phyloP scores from a whole-genome alignment of 2,888 invertebrate species.

The Eristalis intricaria region DNA sequence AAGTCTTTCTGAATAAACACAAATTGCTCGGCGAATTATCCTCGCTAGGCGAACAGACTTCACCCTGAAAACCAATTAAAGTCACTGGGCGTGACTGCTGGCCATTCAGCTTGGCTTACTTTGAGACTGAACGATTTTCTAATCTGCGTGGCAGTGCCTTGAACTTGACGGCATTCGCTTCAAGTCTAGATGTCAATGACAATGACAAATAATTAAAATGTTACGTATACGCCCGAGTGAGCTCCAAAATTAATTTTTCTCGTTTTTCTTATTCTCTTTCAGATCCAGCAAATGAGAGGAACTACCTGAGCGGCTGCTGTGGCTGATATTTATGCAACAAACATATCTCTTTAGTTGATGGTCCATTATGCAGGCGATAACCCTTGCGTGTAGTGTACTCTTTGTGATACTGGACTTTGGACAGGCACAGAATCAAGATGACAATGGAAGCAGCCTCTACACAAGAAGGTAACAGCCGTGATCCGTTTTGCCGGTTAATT shows the following conservation, averaged over 20 bases:
- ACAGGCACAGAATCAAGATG: constrained; percentile 54
- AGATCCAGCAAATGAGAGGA: constrained; percentile 26
- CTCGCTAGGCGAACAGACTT: constrained; percentile 9
- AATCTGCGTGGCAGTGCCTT: constrained; percentile 9
- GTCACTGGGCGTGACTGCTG: constrained; percentile 18
- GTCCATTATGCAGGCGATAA: constrained; percentile 55
- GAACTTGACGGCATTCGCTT: constrained; percentile 26
- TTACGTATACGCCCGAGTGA: constrained; percentile 40
- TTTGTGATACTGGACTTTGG: constrained; percentile 57
- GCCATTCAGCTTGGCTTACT: constrained; percentile 2
- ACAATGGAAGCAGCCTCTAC: constrained; percentile 53
- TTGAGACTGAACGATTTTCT: not conserved
- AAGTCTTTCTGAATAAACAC: not conserved
- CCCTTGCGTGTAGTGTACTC: constrained; percentile 59
- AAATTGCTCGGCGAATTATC: not conserved
- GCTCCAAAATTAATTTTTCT: constrained; percentile 6
- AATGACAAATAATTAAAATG: constrained; percentile 6
- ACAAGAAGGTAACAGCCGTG: constrained; percentile 53
- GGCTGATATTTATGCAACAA: constrained; percentile 14
- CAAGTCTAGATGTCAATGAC: not conserved
- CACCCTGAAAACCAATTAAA: constrained; percentile 9
- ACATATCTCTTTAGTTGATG: constrained; percentile 9
- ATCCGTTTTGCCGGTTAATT: not conserved
- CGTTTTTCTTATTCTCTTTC: constrained; percentile 8
- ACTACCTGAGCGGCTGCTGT: constrained; percentile 8